These are phyloP conservation scores for Baccha elongata DNA, from an alignment of 2,888 invertebrate genomes.

Conservation along the genomic window DNA sequence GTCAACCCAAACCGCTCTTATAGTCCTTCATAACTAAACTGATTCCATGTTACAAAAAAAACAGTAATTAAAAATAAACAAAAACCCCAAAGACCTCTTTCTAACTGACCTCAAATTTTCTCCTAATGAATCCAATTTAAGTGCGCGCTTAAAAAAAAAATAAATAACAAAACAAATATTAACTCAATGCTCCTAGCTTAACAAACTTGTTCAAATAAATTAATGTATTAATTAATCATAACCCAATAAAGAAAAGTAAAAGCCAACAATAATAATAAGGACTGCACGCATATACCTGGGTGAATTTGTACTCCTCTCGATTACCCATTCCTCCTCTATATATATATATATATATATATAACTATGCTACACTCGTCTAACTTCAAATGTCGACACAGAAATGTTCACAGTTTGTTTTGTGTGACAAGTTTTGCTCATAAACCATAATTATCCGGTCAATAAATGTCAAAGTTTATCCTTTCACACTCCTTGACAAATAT, in stretches of 20 bases:
- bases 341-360: no score
- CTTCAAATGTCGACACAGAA: background rate
- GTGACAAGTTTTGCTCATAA: conserved; percentile 65
- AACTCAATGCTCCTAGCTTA: conserved; percentile 1
- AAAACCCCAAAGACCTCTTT: background rate
- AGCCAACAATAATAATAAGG: conserved; percentile 27
- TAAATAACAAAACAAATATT: conserved; percentile 2
- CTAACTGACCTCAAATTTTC: conserved; percentile 21
- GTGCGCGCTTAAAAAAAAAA: background rate
- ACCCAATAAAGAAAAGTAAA: conserved; percentile 48
- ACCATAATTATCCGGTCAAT: conserved; percentile 71
- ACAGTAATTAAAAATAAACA: no score
- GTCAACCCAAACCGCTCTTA: no score
- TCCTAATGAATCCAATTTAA: conserved; percentile 27
- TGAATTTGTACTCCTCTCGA: background rate
- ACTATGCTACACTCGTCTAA: background rate
- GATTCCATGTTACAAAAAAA: no score
- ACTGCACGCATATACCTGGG: conserved; percentile 21
- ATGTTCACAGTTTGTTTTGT: conserved; percentile 26
- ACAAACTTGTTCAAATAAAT: conserved; percentile 40
- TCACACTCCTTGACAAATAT: conserved; percentile 36
- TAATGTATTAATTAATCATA: conserved; percentile 68
- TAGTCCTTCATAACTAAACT: no score
- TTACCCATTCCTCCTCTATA: no score
- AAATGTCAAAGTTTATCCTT: conserved; percentile 71